A percentile compares a stretch with the other conserved stretches of the same genome.
Conservation (phyloP, 2,888 invertebrate genomes). For the Lepidocyrtoides sp. region DNA sequence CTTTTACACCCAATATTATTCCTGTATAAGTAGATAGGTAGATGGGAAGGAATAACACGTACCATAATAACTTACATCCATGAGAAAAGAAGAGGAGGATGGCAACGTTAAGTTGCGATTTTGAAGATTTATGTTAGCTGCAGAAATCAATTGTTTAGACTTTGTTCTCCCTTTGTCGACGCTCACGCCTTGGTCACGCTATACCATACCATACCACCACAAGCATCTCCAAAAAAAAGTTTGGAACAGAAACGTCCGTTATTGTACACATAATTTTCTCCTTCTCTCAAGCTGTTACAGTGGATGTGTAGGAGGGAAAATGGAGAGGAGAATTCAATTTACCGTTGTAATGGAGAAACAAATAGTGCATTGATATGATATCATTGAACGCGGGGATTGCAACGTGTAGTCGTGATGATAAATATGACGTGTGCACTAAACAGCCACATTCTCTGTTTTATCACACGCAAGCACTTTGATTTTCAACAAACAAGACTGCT, state of each 20-base stretch:
- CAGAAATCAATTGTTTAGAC: conserved; percentile 79
- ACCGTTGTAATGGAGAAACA: conserved; percentile 15
- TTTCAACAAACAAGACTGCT: not conserved
- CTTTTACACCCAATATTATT: not conserved
- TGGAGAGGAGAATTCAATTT: conserved; percentile 23
- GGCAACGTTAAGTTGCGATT: conserved; percentile 72
- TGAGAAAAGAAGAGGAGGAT: conserved; percentile 45
- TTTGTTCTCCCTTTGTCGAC: conserved; percentile 59
- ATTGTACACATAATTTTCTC: conserved; percentile 4
- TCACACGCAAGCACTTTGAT: not conserved
- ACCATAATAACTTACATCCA: not conserved
- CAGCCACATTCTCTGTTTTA: not conserved
- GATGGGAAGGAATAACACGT: not conserved
- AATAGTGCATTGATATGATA: not conserved
- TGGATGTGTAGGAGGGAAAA: not conserved
- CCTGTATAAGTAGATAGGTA: not conserved
- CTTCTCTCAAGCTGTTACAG: conserved; percentile 14
- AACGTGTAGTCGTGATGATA: not conserved
- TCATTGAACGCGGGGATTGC: not conserved
- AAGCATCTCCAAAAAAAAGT: not conserved
- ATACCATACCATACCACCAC: not conserved
- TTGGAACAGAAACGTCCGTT: not conserved
- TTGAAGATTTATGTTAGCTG: conserved; percentile 75
- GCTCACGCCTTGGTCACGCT: conserved; percentile 56
- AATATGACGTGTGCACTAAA: not conserved